A percentile compares a stretch with the other conserved stretches of the same genome.
Evolutionary conservation across 2,797 vertebrate genomes (phyloP).

Genomic region (Halcyon smyrnensis): DNA sequence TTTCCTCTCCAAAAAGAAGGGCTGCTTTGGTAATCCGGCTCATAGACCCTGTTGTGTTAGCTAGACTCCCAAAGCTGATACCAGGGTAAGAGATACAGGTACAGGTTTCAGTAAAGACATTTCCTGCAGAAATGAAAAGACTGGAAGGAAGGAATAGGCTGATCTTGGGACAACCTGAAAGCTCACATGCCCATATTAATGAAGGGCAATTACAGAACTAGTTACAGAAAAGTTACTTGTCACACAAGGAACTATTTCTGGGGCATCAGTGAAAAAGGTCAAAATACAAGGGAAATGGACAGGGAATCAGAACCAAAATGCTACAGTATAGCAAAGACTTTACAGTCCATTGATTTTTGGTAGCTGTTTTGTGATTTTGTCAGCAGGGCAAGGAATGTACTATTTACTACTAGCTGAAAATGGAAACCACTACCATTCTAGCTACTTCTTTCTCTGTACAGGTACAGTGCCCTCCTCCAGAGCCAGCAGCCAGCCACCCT

Average conservation of each 20-base stretch:
- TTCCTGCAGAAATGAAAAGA: slow-evolving; percentile 24
- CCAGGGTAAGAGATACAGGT: neutral
- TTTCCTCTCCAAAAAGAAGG: slow-evolving; percentile 32
- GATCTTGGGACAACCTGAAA: neutral
- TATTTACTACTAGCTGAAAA: neutral
- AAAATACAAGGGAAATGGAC: neutral
- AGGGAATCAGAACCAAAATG: neutral
- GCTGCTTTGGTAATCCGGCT: neutral
- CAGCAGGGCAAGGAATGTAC: neutral
- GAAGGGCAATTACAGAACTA: neutral
- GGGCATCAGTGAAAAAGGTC: neutral
- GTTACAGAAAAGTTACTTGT: neutral
- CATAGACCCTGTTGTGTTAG: neutral
- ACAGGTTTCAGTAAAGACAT: slow-evolving; percentile 1
- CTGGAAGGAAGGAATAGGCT: neutral
- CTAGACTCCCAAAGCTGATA: neutral
- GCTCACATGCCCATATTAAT: neutral
- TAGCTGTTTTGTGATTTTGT: neutral
- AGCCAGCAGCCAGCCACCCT: neutral
- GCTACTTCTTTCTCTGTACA: neutral
- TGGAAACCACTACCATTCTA: neutral
- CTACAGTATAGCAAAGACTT: neutral
- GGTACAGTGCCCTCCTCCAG: neutral
- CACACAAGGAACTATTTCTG: neutral
- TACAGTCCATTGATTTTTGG: neutral